These are phyloP conservation scores for Monodelphis domestica DNA, from an alignment of 2,797 vertebrate genomes.

Conservation along the genomic window DNA sequence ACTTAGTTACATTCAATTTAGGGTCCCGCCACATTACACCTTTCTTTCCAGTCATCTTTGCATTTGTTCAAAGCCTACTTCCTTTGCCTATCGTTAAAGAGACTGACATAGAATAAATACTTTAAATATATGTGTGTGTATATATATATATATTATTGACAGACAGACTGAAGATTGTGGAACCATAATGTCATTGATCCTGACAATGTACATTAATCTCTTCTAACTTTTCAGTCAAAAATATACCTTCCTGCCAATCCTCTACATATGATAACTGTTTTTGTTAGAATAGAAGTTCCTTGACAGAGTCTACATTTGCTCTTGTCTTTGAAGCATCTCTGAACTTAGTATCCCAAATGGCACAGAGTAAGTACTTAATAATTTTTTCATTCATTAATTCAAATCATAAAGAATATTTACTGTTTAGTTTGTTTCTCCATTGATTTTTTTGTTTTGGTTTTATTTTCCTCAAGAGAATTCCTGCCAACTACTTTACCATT, in stretches of 20 bases:
- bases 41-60: neutral
- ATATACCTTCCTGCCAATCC: neutral
- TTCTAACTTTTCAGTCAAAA: neutral
- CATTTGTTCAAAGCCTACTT: neutral
- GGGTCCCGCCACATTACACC: neutral
- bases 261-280: too few species aligned
- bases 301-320: neutral
- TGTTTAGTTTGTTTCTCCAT: neutral
- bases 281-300: neutral
- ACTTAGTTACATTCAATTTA: neutral
- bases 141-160: too few species aligned
- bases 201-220: neutral
- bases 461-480: neutral
- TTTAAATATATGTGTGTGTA: too few species aligned
- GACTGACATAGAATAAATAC: neutral
- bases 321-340: neutral
- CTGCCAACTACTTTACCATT: neutral
- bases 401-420: neutral
- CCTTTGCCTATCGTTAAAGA: neutral
- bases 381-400: too few species aligned
- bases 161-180: neutral
- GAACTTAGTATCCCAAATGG: neutral
- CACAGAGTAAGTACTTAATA: neutral
- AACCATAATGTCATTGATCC: neutral
- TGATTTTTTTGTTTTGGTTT: neutral